Conservation (phyloP, 1,140 invertebrate genomes). For the Hypsibius dujardini region DNA sequence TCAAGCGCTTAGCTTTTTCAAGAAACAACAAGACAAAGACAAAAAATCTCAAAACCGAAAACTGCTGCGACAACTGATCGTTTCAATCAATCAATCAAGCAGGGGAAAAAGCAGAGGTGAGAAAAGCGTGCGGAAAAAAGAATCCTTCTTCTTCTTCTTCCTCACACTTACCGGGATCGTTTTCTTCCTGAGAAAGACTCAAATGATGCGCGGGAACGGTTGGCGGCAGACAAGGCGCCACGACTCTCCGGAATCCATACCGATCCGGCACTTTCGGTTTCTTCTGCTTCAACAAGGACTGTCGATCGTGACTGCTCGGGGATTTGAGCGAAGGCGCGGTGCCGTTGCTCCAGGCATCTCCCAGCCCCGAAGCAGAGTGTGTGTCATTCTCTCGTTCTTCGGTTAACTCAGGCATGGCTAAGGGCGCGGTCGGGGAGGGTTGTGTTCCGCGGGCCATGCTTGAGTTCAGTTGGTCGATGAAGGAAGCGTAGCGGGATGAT, state of each 20-base stretch:
- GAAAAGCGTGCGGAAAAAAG: no score
- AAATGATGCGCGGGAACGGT: neutral
- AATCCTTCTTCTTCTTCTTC: no score
- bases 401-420: conserved; percentile 1
- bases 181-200: neutral
- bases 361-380: neutral
- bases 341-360: neutral
- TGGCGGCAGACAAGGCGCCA: neutral
- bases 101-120: no score
- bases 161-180: neutral
- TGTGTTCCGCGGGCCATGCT: neutral
- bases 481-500: neutral
- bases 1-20: neutral
- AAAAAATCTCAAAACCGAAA: neutral
- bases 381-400: neutral
- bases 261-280: neutral
- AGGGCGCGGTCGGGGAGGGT: conserved; percentile 1
- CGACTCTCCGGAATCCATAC: neutral
- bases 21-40: neutral
- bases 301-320: conserved; percentile 12
- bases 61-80: neutral
- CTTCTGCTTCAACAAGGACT: neutral
- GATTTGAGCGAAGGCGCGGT: no score
- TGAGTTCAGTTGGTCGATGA: conserved; percentile 15
- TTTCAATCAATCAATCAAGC: neutral